Base-by-base conservation (phyloP, 2,797 vertebrate genomes). In the Catostomus latipinnis region DNA sequence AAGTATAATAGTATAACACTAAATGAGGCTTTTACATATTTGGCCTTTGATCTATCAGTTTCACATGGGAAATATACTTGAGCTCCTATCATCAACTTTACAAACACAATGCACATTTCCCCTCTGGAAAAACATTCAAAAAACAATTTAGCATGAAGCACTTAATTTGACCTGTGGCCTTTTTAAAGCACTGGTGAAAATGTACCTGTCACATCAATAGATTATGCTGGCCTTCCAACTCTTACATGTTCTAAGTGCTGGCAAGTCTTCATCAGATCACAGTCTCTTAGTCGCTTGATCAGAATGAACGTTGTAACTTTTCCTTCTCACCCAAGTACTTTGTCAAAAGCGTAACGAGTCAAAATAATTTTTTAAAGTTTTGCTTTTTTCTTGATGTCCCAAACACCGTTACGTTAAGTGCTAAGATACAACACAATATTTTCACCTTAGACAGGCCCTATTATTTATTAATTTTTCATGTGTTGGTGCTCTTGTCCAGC, bases 191-290 rank as follows among this genome's bases (percentile, higher is more conserved):
- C 76, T 54, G 67, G 57, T 76, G n/a, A 75, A 73, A 13, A 56
- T 54, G 43, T 71, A 74, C 60, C 68, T 81, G 56, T 76, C 58
- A 81, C 80, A 76, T 82, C 68, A 69, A 57, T 66, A 63, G 56
- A 54, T 22, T 34, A 60, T 72, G 68, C n/a, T 53, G 43, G 34
- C 6, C 46, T 57, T 80, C 10, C 57, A 53, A 73, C 48, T 77
- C 69, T 65, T 66, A 60, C 60, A 71, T 56, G 34, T 63, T 52
- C 18, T 57, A 78, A 54, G 67, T 63, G 67, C 66, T 54, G 43
- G 14, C 57, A 16, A 11, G 76, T 13, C 74, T 73, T 62, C 68
- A 63, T 72, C 54, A 76, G 52, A 66, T 46, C 73, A 54, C 11
- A 53, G 48, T 80, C 69, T 53, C 43, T 13, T n/a, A n/a, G 58